Conservation (phyloP, 2,113 vertebrate genomes). For the Delphinus delphis region DNA sequence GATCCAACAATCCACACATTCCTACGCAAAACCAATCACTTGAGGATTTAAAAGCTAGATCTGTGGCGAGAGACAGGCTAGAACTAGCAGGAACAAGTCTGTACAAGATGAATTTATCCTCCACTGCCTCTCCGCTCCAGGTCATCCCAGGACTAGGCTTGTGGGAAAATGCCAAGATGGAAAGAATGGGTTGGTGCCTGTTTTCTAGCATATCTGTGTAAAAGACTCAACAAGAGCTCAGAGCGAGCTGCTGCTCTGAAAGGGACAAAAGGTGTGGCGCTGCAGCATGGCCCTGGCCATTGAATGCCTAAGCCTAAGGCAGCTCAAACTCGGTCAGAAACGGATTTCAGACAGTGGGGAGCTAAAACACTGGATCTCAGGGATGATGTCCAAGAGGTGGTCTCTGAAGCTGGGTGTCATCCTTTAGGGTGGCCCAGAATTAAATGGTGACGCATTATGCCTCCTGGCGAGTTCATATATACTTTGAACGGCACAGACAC, state of each 20-base stretch:
- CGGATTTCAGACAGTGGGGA: background rate
- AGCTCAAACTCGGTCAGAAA: background rate
- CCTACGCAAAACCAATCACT: constrained; percentile 61
- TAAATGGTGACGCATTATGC: constrained; percentile 59
- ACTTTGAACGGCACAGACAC: constrained; percentile 62
- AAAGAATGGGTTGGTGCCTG: constrained; percentile 54
- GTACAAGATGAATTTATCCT: constrained; percentile 54
- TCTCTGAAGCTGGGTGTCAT: constrained; percentile 65
- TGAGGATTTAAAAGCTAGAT: constrained; percentile 52
- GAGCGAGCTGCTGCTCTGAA: background rate
- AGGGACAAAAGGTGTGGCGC: background rate
- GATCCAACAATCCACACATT: constrained; percentile 65
- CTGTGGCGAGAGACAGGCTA: constrained; percentile 48
- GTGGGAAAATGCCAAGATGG: background rate
- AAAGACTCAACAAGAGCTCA: constrained; percentile 20
- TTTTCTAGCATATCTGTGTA: constrained; percentile 24
- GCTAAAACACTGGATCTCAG: constrained; percentile 46
- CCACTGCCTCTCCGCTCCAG: constrained; percentile 4
- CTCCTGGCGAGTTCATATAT: constrained; percentile 60
- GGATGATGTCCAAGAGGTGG: constrained; percentile 55
- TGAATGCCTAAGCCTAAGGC: constrained; percentile 36
- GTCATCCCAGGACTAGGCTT: constrained; percentile 48
- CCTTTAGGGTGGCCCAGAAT: constrained; percentile 67
- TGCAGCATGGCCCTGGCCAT: background rate
- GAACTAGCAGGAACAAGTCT: constrained; percentile 61